These are phyloP conservation scores for Setophaga coronata DNA, from an alignment of 2,113 vertebrate species.

Conservation along the genomic window DNA sequence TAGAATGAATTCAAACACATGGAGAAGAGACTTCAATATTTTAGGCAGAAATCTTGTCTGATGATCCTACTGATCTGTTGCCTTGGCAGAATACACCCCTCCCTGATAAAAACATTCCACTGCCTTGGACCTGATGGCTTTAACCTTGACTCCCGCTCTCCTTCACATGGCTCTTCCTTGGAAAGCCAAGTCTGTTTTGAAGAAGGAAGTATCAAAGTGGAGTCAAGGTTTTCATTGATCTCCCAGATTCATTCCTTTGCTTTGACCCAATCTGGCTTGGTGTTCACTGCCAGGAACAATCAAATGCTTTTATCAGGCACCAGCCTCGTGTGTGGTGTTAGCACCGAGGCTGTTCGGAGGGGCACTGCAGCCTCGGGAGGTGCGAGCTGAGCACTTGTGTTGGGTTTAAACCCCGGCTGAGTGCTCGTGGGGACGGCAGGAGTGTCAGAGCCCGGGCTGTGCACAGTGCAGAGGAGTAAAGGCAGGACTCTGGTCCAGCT, in stretches of 20 bases:
- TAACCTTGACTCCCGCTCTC: slow-evolving; percentile 78
- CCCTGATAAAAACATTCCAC: background rate
- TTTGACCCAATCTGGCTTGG: background rate
- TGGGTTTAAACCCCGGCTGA: background rate
- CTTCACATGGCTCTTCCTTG: slow-evolving; percentile 50
- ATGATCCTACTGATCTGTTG: background rate
- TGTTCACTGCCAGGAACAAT: background rate
- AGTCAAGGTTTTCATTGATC: background rate
- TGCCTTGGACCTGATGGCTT: slow-evolving; percentile 42
- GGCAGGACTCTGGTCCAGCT: slow-evolving; percentile 54
- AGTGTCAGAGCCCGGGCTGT: background rate
- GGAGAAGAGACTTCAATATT: background rate
- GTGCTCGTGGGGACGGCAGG: background rate
- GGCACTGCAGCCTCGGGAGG: background rate
- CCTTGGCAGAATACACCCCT: background rate
- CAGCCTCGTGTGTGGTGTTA: background rate
- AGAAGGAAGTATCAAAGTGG: background rate
- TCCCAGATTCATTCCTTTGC: background rate
- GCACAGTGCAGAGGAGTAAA: background rate
- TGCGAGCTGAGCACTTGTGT: background rate
- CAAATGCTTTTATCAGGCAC: background rate
- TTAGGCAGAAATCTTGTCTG: slow-evolving; percentile 11
- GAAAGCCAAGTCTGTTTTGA: slow-evolving; percentile 45
- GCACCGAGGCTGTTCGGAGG: background rate
- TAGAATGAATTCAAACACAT: slow-evolving; percentile 43